Evolutionary conservation across 2,888 invertebrate genomes (phyloP).

Genomic region (Ommatoiulus sabulosus): DNA sequence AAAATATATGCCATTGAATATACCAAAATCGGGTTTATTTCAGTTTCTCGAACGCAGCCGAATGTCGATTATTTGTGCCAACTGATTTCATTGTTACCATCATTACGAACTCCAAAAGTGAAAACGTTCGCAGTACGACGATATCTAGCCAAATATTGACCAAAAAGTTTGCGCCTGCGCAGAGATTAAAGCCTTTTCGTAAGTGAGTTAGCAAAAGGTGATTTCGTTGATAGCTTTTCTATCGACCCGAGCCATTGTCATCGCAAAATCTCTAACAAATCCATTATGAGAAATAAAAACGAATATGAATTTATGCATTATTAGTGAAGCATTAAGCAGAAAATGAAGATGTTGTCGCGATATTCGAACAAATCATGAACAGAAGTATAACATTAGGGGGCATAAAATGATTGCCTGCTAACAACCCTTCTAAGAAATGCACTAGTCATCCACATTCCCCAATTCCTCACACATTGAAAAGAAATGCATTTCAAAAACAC

Average conservation of each 20-base stretch:
- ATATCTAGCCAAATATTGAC: conserved; percentile 42
- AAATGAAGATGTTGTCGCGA: neutral
- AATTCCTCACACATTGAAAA: too few relatives aligned
- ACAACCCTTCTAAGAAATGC: too few relatives aligned
- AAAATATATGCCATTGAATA: neutral
- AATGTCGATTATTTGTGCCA: neutral
- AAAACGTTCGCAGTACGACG: neutral
- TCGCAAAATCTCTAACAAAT: neutral
- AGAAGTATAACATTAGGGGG: neutral
- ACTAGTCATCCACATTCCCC: too few relatives aligned
- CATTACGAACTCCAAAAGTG: neutral
- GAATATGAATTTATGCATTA: neutral
- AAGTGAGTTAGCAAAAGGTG: conserved; percentile 4
- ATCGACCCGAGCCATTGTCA: conserved; percentile 32
- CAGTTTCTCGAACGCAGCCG: neutral
- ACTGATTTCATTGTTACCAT: conserved; percentile 11
- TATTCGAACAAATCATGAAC: neutral
- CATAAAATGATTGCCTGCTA: neutral
- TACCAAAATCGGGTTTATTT: conserved; percentile 28
- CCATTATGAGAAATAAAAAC: conserved; percentile 7
- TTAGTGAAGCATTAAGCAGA: conserved; percentile 9
- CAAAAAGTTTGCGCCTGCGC: neutral
- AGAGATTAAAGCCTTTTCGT: neutral
- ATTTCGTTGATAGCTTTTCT: conserved; percentile 47
- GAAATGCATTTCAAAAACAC: too few relatives aligned